phyloP scores from a whole-genome alignment of 2,113 vertebrate genomes.

The Aptenodytes forsteri region DNA sequence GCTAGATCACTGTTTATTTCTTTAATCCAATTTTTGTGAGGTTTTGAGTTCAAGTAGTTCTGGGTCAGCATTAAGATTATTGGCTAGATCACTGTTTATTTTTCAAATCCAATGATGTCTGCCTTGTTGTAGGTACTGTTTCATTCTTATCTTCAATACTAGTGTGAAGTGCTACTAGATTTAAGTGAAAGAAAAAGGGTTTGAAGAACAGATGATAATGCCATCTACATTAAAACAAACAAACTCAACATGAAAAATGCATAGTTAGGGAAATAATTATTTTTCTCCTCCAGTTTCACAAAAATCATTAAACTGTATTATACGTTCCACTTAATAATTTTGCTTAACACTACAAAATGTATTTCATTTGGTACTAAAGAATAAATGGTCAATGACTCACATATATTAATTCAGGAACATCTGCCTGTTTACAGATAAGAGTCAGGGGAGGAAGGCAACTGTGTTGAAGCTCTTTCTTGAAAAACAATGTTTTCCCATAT shows the following conservation, averaged over 20 bases:
- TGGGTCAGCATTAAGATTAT: background rate
- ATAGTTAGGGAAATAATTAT: background rate
- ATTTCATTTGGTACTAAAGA: constrained; percentile 46
- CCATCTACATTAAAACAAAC: background rate
- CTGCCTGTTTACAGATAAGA: constrained; percentile 72
- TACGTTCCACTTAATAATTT: constrained; percentile 7
- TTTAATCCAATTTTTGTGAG: background rate
- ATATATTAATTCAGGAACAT: constrained; percentile 67
- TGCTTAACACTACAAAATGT: constrained; percentile 30
- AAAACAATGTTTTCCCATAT: background rate
- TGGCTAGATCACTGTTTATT: background rate
- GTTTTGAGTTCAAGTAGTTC: background rate
- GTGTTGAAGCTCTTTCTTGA: background rate
- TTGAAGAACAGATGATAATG: background rate
- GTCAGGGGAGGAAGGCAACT: background rate
- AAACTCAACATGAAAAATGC: background rate
- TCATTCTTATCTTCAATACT: background rate
- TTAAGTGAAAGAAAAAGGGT: background rate
- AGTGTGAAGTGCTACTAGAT: background rate
- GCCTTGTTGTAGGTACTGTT: background rate
- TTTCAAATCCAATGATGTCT: background rate
- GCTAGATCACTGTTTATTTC: background rate
- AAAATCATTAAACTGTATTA: constrained; percentile 10
- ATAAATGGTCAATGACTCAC: constrained; percentile 35
- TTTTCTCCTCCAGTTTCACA: background rate